A percentile compares a stretch with the other conserved stretches of the same genome.
phyloP scores from a whole-genome alignment of 2,797 vertebrate genomes.

The Sebastes dallii region DNA sequence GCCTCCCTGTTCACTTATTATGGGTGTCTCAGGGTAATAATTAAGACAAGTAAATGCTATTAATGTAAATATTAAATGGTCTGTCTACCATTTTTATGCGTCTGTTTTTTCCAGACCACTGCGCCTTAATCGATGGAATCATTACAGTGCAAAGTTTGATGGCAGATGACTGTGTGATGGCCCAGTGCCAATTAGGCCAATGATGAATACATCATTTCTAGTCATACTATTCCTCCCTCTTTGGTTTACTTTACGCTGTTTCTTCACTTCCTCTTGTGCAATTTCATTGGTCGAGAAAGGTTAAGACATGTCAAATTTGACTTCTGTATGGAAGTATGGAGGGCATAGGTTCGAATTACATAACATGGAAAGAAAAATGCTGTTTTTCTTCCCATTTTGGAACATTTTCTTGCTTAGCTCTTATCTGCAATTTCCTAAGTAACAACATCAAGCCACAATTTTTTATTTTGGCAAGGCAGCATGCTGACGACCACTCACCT shows the following conservation, averaged over 20 bases:
- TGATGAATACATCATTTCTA: not conserved
- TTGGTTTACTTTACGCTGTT: not conserved
- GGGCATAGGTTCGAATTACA: not conserved
- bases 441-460: not conserved
- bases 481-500: not conserved
- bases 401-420: not conserved
- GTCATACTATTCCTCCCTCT: not conserved
- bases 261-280: not conserved
- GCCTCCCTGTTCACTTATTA: not conserved
- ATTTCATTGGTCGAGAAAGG: not conserved
- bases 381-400: not conserved
- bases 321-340: not conserved
- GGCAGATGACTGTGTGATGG: not conserved
- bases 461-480: not conserved
- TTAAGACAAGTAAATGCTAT: not conserved
- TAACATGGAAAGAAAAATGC: not conserved
- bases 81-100: not conserved
- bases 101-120: constrained; percentile 1
- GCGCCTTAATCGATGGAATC: not conserved
- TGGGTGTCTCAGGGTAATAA: not conserved
- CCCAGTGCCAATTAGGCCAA: not conserved
- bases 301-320: not conserved
- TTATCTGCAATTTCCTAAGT: not conserved
- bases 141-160: not conserved
- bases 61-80: not conserved